Base-by-base conservation (phyloP, 2,797 vertebrate genomes). In the Hybognathus amarus region DNA sequence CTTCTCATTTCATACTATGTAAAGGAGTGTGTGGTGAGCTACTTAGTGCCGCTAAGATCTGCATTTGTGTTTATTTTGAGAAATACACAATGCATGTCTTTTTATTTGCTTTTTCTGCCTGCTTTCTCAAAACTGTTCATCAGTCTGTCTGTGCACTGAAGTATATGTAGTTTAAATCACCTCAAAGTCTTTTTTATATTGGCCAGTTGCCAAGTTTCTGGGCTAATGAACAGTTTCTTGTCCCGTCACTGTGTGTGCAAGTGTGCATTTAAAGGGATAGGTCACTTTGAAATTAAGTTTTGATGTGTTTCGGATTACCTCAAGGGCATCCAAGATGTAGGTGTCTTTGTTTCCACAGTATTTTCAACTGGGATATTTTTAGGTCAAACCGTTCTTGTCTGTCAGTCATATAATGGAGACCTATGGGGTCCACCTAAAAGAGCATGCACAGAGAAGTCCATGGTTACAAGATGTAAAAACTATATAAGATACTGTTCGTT, bases 51-150 rank as follows among this genome's bases (percentile, higher is more conserved):
- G 5, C 68, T 59, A 40, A 30, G 12, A 80, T 47, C 18, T 71
- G 67, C 52, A 45, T 71, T 80, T 38, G 50, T 70, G 33, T 80
- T 70, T 80, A 33, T 27, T 10, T 47, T 4, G 6, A 56, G 18
- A 80, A 80, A 71, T 71, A 47, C 68, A 71, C 67, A 81, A 40
- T 40, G 78, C 63, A 59, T 73, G 10, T 73, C 45, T 33, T 63
- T 33, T 30, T 3, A 3, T 76, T 71, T 54, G 33, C 80, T 82
- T 54, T 64, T 36, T 22, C 5, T 42, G 47, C 47, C 7, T 42
- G 24, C 47, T 59, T 56, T 66, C 33, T 75, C 33, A 30, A 42
- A 83, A 76, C 63, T 22, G 24, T 45, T 69, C 63, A 77, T 83
- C 80, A 76, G 63, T 54, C 63, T 3, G 36, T 52, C 59, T 1